Evolutionary conservation across 2,113 vertebrate species (phyloP).

Genomic region (Mugil cephalus): DNA sequence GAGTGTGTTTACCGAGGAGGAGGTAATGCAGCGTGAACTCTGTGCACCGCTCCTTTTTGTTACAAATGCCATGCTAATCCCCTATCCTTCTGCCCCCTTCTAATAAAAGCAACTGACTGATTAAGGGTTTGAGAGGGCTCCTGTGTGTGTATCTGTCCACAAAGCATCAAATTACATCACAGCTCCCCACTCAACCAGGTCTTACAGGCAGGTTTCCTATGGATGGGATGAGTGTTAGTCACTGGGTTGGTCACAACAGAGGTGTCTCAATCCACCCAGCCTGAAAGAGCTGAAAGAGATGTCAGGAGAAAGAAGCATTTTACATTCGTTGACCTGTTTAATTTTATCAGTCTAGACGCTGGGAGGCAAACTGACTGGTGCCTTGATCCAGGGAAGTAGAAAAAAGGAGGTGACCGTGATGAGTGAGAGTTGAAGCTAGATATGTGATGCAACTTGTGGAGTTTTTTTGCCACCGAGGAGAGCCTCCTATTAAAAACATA

Average conservation of each 20-base stretch:
- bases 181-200: conserved; percentile 1
- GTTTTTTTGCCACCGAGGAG: too few relatives aligned
- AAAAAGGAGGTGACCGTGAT: not conserved
- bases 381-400: conserved; percentile 21
- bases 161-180: conserved; percentile 24
- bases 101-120: conserved; percentile 68
- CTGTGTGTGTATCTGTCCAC: not conserved
- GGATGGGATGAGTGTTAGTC: too few relatives aligned
- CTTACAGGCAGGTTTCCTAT: conserved; percentile 35
- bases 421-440: conserved; percentile 7
- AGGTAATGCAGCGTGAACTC: conserved; percentile 69
- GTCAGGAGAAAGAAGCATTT: not conserved
- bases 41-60: conserved; percentile 58
- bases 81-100: not conserved
- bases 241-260: conserved; percentile 56
- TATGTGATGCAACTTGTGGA: not conserved
- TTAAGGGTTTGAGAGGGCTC: too few relatives aligned
- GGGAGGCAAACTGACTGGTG: conserved; percentile 29
- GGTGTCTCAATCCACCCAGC: conserved; percentile 26
- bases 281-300: conserved; percentile 6
- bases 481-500: too few relatives aligned
- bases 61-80: conserved; percentile 56
- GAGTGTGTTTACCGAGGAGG: conserved; percentile 43
- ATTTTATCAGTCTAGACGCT: conserved; percentile 33
- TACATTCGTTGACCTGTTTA: conserved; percentile 43